These are phyloP conservation scores for Polypterus bichir DNA, from an alignment of 2,113 vertebrate genomes.

Conservation along the genomic window DNA sequence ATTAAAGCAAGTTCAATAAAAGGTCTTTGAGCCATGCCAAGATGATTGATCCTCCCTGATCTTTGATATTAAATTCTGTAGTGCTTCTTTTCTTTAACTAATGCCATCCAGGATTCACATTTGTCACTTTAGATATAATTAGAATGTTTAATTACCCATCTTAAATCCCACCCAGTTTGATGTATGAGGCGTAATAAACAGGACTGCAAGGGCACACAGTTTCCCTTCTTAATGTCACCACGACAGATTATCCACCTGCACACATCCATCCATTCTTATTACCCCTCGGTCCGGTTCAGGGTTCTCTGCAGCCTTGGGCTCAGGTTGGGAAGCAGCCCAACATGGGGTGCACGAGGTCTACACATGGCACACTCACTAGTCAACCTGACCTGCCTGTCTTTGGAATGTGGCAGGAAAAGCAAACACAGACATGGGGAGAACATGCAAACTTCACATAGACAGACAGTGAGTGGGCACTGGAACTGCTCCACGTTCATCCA, in stretches of 20 bases:
- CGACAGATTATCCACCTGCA: conserved; percentile 1
- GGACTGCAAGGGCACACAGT: background rate
- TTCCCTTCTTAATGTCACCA: conserved; percentile 5
- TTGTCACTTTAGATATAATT: conserved; percentile 33
- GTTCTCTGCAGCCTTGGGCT: no score
- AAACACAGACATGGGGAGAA: no score
- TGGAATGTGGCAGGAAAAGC: no score
- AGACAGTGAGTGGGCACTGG: no score
- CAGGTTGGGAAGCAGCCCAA: no score
- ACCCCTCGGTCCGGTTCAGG: no score
- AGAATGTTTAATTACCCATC: conserved; percentile 38
- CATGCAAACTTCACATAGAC: no score
- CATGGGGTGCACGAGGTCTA: no score
- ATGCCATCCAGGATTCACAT: conserved; percentile 18
- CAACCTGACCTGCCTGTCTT: no score
- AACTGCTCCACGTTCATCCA: no score
- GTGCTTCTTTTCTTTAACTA: conserved; percentile 17
- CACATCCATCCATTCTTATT: no score
- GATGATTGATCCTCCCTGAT: conserved; percentile 35
- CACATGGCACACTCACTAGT: no score
- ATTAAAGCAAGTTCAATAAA: conserved; percentile 47
- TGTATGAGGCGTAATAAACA: conserved; percentile 10
- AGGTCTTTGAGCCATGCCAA: conserved; percentile 37
- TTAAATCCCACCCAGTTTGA: conserved; percentile 9
- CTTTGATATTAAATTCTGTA: conserved; percentile 27